Percentiles rank a stretch among this genome's conserved stretches.
Conservation (phyloP, 2,888 invertebrate species). For the Cerastoderma edule region DNA sequence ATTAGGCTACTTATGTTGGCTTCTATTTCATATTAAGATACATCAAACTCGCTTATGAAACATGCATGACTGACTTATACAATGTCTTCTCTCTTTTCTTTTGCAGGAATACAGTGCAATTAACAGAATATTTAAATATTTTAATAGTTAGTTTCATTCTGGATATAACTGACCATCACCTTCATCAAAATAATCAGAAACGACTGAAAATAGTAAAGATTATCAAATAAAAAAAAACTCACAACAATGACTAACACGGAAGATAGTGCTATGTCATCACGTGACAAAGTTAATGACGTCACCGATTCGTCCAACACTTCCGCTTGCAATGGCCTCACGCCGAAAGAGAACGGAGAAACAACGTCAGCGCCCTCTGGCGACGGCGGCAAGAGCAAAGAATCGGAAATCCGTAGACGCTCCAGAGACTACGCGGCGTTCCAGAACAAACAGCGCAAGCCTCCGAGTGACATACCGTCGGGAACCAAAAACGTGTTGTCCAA, state of each 20-base stretch:
- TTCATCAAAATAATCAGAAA: neutral
- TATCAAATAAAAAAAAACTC: neutral
- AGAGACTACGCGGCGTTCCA: slow-evolving; percentile 13
- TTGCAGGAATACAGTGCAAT: no score
- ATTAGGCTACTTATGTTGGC: no score
- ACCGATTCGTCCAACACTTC: neutral
- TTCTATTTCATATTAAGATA: no score
- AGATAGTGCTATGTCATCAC: no score
- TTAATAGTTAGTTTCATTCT: neutral
- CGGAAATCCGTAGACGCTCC: slow-evolving; percentile 10
- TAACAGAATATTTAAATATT: neutral
- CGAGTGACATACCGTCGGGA: slow-evolving; percentile 8
- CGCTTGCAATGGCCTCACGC: no score
- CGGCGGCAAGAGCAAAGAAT: neutral
- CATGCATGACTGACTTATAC: no score
- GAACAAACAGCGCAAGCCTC: neutral
- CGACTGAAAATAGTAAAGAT: neutral
- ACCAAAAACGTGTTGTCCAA: slow-evolving; percentile 14
- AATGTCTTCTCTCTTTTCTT: no score
- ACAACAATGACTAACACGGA: neutral
- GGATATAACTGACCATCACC: neutral
- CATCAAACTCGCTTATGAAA: no score
- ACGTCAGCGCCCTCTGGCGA: neutral
- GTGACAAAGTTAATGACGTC: no score
- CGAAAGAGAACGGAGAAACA: neutral